Evolutionary conservation across 2,888 invertebrate species (phyloP).

Genomic region (Sthenelais limicola): DNA sequence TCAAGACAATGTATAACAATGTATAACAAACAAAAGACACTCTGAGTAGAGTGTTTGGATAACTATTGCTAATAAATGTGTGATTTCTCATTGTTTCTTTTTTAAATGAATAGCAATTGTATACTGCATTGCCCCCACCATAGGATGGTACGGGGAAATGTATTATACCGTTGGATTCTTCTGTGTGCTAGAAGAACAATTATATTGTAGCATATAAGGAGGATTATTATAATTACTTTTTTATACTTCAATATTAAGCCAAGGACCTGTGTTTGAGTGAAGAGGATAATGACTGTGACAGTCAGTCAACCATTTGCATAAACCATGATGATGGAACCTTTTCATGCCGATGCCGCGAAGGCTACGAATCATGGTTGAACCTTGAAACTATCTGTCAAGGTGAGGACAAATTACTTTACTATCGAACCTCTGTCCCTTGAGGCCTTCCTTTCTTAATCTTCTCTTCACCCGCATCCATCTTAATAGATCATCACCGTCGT

Average conservation of each 20-base stretch:
- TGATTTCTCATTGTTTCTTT: neutral
- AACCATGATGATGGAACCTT: constrained; percentile 35
- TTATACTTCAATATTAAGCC: constrained; percentile 7
- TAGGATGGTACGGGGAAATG: too few species aligned
- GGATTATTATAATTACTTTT: neutral
- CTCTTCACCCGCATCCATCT: too few species aligned
- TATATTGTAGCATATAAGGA: neutral
- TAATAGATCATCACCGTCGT: too few species aligned
- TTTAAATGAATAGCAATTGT: neutral
- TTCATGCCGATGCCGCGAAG: constrained; percentile 22
- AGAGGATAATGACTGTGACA: constrained; percentile 34
- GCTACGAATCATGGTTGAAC: constrained; percentile 4
- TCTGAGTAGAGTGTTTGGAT: too few species aligned
- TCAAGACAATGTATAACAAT: too few species aligned
- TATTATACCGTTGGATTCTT: too few species aligned
- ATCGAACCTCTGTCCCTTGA: too few species aligned
- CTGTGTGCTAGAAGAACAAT: too few species aligned
- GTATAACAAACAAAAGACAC: too few species aligned
- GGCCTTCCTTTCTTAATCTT: too few species aligned
- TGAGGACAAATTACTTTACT: constrained; percentile 3
- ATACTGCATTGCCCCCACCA: too few species aligned
- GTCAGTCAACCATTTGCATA: constrained; percentile 24
- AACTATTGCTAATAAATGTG: neutral
- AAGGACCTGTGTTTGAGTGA: constrained; percentile 25
- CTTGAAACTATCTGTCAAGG: constrained; percentile 36